These are phyloP conservation scores for Pachyseris speciosa DNA, from an alignment of 64 coral and sea anemone species.

Conservation along the genomic window DNA sequence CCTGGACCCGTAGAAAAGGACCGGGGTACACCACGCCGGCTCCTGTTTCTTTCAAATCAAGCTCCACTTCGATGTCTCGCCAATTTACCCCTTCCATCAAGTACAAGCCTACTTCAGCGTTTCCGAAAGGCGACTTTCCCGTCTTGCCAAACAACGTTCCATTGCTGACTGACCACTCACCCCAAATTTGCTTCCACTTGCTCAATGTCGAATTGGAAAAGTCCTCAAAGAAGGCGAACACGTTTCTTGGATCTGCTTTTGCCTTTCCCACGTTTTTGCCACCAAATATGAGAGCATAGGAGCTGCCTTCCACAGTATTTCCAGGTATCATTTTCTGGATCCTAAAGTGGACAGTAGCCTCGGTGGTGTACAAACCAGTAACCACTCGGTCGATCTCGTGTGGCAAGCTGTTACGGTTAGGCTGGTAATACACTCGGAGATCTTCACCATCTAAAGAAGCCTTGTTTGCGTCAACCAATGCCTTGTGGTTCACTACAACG, in stretches of 20 bases:
- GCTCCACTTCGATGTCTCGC: slow-evolving; percentile 72
- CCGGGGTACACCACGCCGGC: slow-evolving; percentile 41
- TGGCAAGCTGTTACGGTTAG: neutral
- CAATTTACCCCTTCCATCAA: slow-evolving; percentile 53
- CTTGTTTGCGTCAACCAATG: slow-evolving; percentile 55
- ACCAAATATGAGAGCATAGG: slow-evolving; percentile 71
- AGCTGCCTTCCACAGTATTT: slow-evolving; percentile 14
- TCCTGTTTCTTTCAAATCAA: slow-evolving; percentile 57
- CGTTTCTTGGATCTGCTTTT: slow-evolving; percentile 44
- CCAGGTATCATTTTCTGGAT: slow-evolving; percentile 47
- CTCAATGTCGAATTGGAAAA: slow-evolving; percentile 42
- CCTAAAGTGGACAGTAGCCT: slow-evolving; percentile 49
- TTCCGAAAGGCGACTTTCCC: slow-evolving; percentile 2
- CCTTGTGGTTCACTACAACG: slow-evolving; percentile 59
- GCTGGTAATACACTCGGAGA: slow-evolving; percentile 74
- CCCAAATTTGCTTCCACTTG: slow-evolving; percentile 53
- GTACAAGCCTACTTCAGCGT: slow-evolving; percentile 57
- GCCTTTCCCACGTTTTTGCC: slow-evolving; percentile 20
- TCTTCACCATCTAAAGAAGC: slow-evolving; percentile 66
- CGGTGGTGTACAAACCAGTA: slow-evolving; percentile 22
- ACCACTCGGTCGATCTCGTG: slow-evolving; percentile 74
- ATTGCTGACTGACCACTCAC: slow-evolving; percentile 35
- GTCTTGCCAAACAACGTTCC: slow-evolving; percentile 65
- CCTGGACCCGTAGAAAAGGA: slow-evolving; percentile 58
- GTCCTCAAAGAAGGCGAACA: slow-evolving; percentile 85